phyloP scores from a whole-genome alignment of 2,888 invertebrate genomes.

The Papilio elwesi region DNA sequence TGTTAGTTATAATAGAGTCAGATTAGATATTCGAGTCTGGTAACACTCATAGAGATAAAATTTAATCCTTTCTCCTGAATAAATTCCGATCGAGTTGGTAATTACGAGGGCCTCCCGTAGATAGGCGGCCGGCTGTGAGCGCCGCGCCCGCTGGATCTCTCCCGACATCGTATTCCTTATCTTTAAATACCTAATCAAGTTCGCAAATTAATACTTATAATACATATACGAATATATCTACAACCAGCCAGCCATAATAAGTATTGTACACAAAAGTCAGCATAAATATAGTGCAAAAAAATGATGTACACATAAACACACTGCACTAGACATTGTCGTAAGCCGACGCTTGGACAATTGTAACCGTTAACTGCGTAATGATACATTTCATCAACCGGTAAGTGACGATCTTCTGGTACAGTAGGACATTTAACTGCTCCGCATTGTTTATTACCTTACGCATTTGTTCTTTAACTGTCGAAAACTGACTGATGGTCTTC shows the following conservation, averaged over 20 bases:
- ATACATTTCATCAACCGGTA: background rate
- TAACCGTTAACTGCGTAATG: background rate
- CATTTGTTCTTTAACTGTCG: conserved; percentile 1
- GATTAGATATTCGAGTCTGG: background rate
- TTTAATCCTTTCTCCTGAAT: conserved; percentile 25
- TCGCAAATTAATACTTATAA: background rate
- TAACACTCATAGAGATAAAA: background rate
- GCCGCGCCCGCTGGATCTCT: background rate
- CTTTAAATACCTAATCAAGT: background rate
- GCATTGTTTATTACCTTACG: conserved; percentile 13
- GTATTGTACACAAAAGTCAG: too few species aligned
- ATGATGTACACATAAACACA: too few species aligned
- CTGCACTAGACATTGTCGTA: too few species aligned
- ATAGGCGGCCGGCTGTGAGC: background rate
- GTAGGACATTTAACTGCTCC: conserved; percentile 1
- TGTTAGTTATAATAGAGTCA: background rate
- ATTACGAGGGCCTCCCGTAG: conserved; percentile 12
- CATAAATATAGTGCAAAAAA: too few species aligned
- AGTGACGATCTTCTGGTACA: background rate
- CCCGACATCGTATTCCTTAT: background rate
- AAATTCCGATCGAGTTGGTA: conserved; percentile 18
- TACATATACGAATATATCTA: too few species aligned
- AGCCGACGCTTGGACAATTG: background rate
- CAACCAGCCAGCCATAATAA: too few species aligned
- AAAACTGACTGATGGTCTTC: background rate